Evolutionary conservation across 2,797 vertebrate genomes (phyloP), one percentile per base, ranked within the genome.

Genomic region (Brachymystax lenok): DNA sequence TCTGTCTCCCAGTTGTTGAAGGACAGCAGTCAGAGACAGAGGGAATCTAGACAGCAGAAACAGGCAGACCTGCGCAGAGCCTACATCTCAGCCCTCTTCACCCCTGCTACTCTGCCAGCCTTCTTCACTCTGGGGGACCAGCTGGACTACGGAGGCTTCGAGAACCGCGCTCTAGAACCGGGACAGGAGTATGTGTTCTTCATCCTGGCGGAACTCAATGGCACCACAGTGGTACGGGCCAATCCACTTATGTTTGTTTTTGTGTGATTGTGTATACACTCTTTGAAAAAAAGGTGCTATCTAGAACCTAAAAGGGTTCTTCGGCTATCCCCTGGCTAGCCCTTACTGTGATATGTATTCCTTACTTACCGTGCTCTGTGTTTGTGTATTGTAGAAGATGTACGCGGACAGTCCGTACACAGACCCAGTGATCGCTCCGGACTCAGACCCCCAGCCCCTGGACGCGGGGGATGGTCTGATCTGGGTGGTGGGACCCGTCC

Each of bases 401-500:
- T 99, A 97, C 0, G 97, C 97, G 10, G 97, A 98, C 81, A 99
- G 97, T 68, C 96, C 95, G 0, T 99, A 98, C 92, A 97, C 97
- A 0, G 96, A 98, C 77, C 95, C 95, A 0, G 96, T 98, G 83
- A 96, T 97, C 64, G 94, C 98, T 79, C 97, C 98, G 4, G 97
- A 97, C 84, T 96, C 96, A 0, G 96, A 99, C 88, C 97, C 97
- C 0, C 97, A 98, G 88, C 97, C 97, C 21, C 94, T 97, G 0
- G 97, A 99, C 0, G 96, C 97, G 75, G 97, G 93, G 0, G 98
- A 99, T 2, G 98, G 98, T 24, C 95, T 99, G 16, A 98, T 99
- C 91, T 99, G 98, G 98, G 98, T 99, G 88, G 96, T 99, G 0
- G 98, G 98, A 63, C 98, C 98, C 0, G 98, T 99, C 64, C 90